Percentiles rank a stretch among this genome's conserved stretches.
phyloP scores from a whole-genome alignment of 2,888 invertebrate species.

The Nemotelus nigrinus region DNA sequence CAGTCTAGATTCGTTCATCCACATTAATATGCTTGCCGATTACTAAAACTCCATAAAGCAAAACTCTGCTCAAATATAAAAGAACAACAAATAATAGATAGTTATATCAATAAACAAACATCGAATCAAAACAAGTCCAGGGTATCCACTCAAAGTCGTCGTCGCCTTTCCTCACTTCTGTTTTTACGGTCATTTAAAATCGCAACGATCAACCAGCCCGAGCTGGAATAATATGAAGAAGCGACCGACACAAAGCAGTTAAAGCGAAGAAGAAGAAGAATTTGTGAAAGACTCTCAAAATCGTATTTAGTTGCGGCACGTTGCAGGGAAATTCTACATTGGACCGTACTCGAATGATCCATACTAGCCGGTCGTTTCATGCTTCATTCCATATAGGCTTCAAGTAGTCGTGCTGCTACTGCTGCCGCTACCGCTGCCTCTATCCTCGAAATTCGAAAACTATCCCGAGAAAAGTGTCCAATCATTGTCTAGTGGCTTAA shows the following conservation, averaged over 20 bases:
- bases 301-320: slow-evolving; percentile 9
- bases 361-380: too few species aligned
- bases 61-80: slow-evolving; percentile 25
- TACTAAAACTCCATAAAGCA: slow-evolving; percentile 31
- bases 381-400: slow-evolving; percentile 1
- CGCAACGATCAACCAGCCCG: not conserved
- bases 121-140: slow-evolving; percentile 9
- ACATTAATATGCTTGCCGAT: slow-evolving; percentile 7
- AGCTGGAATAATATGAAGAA: not conserved
- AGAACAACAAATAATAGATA: slow-evolving; percentile 43
- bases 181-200: not conserved
- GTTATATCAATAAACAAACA: slow-evolving; percentile 42
- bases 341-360: too few species aligned
- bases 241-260: not conserved
- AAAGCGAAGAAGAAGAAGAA: not conserved
- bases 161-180: not conserved
- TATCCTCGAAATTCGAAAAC: slow-evolving; percentile 20
- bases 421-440: not conserved
- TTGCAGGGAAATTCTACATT: not conserved
- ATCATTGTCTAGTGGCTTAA: slow-evolving; percentile 36
- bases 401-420: slow-evolving; percentile 32
- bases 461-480: slow-evolving; percentile 37
- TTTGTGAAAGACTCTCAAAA: not conserved
- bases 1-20: not conserved
- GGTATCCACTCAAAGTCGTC: not conserved